Evolutionary conservation across 2,113 vertebrate genomes (phyloP).

Genomic region (Rhodinocichla rosea): DNA sequence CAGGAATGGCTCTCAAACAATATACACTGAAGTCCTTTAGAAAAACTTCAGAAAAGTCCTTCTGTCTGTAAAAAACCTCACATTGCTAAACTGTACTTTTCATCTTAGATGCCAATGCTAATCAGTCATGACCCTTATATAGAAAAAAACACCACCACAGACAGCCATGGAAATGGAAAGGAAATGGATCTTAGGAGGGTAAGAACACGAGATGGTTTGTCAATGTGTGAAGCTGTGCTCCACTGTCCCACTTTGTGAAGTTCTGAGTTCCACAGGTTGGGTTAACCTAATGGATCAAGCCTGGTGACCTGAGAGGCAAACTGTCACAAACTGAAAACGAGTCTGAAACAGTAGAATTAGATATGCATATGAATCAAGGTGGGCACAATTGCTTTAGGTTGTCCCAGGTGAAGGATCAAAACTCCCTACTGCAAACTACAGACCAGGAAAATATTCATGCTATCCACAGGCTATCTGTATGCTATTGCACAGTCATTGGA

Average conservation of each 20-base stretch:
- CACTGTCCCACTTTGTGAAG: neutral
- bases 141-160: neutral
- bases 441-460: neutral
- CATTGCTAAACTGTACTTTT: neutral
- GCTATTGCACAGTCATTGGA: neutral
- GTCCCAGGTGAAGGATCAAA: neutral
- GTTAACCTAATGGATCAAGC: neutral
- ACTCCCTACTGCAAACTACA: neutral
- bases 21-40: neutral
- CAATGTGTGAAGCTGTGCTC: neutral
- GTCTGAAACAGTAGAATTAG: neutral
- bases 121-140: neutral
- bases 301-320: neutral
- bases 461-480: neutral
- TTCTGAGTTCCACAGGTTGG: neutral
- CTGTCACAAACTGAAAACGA: fast-evolving
- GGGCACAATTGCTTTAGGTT: neutral
- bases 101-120: neutral
- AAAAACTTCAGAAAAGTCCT: neutral
- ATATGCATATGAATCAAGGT: neutral
- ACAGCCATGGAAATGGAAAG: neutral
- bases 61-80: neutral
- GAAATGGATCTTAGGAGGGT: neutral
- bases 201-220: neutral
- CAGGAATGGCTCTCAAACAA: neutral